Base-by-base conservation (phyloP, 2,113 vertebrate genomes). In the Rallus limicola region DNA sequence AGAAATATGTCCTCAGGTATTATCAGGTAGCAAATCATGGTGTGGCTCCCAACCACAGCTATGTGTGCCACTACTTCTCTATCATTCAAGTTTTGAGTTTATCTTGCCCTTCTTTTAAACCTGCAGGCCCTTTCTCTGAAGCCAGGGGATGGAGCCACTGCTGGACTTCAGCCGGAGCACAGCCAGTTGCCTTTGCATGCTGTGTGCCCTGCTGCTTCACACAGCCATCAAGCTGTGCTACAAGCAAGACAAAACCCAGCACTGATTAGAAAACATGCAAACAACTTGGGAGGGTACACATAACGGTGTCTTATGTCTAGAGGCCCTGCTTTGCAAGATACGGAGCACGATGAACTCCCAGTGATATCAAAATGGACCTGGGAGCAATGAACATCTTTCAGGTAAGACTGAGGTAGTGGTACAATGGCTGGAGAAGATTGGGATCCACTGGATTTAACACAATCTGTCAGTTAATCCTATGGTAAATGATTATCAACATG, bases 1-100 rank as follows among this genome's bases (percentile, higher is more conserved):
- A 64, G 31, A 92, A 88, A 56, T 38, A 64, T 0, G 4, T 40
- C 62, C 69, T 94, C 8, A 69, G 46, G 63, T n/a, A 74, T 84
- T 71, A 84, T 56, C 46, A 50, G 33, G 52, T 52, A 56, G 31
- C 12, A 72, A 81, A 58, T 46, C 56, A 69, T 13, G 80, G 71
- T 69, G 90, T 82, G 93, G 93, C 80, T 97, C 97, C 88, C 97
- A 98, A 85, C 68, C 70, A 81, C 85, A 92, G 81, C 77, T 77
- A 62, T 42, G 17, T 33, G 91, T 92, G 81, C 92, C 93, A 92
- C 42, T 82, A 67, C 62, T 72, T 68, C 53, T 89, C 42, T 71
- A 9, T 36, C 33, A 21, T 29, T 65, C 1, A 7, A 17, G 25
- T 4, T 82, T 86, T 88, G 40, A 42, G 26, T 42, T 90, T 26